Evolutionary conservation across 2,797 vertebrate genomes (phyloP).

Genomic region (Pantherophis alleghaniensis): DNA sequence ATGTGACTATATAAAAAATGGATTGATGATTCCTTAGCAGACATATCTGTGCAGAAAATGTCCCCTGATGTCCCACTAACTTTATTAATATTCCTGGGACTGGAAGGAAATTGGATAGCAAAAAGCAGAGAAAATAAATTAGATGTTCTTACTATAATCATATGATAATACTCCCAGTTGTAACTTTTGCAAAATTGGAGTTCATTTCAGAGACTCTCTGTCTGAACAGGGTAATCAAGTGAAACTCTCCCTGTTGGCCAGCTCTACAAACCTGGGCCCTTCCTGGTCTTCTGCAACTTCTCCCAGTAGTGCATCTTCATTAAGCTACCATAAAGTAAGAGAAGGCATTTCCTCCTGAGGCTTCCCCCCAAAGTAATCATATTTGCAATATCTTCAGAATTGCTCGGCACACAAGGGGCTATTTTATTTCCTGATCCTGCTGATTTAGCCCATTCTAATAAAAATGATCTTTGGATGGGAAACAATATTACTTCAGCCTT

Average conservation of each 20-base stretch:
- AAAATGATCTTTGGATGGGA: constrained; percentile 27
- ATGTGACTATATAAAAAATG: not conserved
- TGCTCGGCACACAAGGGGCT: constrained; percentile 4
- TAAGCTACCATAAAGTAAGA: constrained; percentile 36
- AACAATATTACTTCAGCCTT: not conserved
- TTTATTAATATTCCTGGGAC: not conserved
- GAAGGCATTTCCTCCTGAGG: not conserved
- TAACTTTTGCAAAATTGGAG: constrained; percentile 28
- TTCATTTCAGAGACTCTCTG: constrained; percentile 13
- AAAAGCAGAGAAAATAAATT: not conserved
- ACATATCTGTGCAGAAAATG: not conserved
- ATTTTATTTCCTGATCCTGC: constrained; percentile 29
- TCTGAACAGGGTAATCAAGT: constrained; percentile 15
- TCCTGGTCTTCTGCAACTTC: constrained; percentile 31
- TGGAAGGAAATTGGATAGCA: not conserved
- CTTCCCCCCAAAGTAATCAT: constrained; percentile 13
- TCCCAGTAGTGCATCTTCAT: constrained; percentile 34
- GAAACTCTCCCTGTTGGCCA: not conserved
- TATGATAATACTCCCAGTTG: constrained; percentile 24
- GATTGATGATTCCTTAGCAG: not conserved
- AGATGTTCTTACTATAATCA: not conserved
- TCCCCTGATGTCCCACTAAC: not conserved
- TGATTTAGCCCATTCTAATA: constrained; percentile 10
- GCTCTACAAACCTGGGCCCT: not conserved
- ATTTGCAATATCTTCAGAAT: constrained; percentile 18